These are phyloP conservation scores for Zhengitettix transpicula DNA, from an alignment of 2,888 invertebrate genomes.

Conservation along the genomic window DNA sequence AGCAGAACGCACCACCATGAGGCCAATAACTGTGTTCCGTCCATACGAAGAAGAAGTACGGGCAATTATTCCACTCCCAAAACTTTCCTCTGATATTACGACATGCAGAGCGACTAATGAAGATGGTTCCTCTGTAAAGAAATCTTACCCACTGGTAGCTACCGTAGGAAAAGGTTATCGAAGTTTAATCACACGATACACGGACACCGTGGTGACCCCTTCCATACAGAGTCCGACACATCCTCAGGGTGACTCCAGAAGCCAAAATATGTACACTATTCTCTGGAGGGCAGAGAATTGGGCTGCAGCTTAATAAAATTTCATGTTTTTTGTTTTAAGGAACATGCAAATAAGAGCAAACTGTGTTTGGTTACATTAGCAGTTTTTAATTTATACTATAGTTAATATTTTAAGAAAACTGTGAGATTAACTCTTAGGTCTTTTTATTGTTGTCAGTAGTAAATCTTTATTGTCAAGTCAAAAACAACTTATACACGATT, in stretches of 20 bases:
- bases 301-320: slow-evolving; percentile 22
- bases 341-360: not conserved
- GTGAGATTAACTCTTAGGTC: too few species aligned
- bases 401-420: too few species aligned
- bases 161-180: slow-evolving; percentile 76
- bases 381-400: too few species aligned
- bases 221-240: slow-evolving; percentile 12
- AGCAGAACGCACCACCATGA: slow-evolving; percentile 59
- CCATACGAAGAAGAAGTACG: slow-evolving; percentile 73
- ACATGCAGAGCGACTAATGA: not conserved
- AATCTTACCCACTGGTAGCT: slow-evolving; percentile 37
- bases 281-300: slow-evolving; percentile 59
- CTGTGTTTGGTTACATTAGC: not conserved
- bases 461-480: too few species aligned
- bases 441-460: too few species aligned
- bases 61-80: slow-evolving; percentile 17
- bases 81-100: not conserved
- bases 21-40: slow-evolving; percentile 82
- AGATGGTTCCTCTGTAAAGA: slow-evolving; percentile 21
- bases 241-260: slow-evolving; percentile 19
- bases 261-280: slow-evolving; percentile 43
- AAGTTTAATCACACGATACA: slow-evolving; percentile 37
- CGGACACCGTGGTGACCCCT: slow-evolving; percentile 14
- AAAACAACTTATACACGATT: too few species aligned
- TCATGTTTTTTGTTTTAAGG: not conserved